Conservation (phyloP, 2,797 vertebrate genomes). For the Orestias chungarensis region DNA sequence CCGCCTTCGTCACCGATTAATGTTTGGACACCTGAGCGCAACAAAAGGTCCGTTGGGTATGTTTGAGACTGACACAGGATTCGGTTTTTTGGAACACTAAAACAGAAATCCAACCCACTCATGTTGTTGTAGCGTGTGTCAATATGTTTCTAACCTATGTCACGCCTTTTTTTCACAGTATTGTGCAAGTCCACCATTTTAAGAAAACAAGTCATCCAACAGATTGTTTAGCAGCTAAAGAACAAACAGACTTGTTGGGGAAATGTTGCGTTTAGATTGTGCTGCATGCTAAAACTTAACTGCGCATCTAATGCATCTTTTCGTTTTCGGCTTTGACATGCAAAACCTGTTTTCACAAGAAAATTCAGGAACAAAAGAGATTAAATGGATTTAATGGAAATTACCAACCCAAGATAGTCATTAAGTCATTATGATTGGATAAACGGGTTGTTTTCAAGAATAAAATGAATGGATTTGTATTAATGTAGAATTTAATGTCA, state of each 20-base stretch:
- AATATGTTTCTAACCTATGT: neutral
- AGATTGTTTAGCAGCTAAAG: neutral
- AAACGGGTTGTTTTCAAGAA: too few species aligned
- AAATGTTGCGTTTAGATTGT: neutral
- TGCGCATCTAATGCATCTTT: neutral
- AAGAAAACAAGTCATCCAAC: neutral
- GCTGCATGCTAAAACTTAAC: neutral
- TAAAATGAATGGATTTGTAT: too few species aligned
- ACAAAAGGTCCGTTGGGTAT: neutral
- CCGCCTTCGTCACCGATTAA: slow-evolving; percentile 56
- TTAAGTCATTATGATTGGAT: too few species aligned
- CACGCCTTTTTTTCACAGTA: neutral
- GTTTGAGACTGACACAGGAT: slow-evolving; percentile 9
- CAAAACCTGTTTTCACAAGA: neutral
- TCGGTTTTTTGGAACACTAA: neutral
- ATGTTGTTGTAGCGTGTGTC: slow-evolving; percentile 1
- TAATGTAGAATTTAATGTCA: too few species aligned
- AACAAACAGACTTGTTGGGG: neutral
- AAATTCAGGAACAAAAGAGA: neutral
- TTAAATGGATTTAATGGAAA: too few species aligned
- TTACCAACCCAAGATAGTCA: too few species aligned
- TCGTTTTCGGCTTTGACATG: neutral
- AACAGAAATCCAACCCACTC: slow-evolving; percentile 6
- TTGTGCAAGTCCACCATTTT: neutral
- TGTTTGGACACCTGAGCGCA: slow-evolving; percentile 42